phyloP scores from a whole-genome alignment of 2,113 vertebrate genomes.

The Leucoraja erinaceus region DNA sequence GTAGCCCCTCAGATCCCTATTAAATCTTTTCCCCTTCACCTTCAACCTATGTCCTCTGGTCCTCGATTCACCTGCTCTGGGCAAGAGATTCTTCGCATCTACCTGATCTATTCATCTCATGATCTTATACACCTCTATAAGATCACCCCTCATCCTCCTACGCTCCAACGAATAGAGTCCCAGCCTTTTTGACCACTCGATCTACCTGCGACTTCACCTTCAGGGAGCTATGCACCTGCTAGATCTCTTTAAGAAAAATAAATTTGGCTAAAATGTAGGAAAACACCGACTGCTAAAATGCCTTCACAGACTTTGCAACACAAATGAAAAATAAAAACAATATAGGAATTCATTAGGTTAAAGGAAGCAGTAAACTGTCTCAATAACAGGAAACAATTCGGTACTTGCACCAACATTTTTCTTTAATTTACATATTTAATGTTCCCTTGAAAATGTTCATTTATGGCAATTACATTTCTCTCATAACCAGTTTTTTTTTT shows the following conservation, averaged over 20 bases:
- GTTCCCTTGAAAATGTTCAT: not conserved
- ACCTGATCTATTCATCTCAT: too few relatives aligned
- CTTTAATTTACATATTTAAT: not conserved
- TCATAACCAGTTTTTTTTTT: not conserved
- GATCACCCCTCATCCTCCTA: too few relatives aligned
- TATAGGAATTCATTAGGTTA: not conserved
- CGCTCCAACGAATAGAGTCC: too few relatives aligned
- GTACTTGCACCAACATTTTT: not conserved
- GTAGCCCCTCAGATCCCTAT: too few relatives aligned
- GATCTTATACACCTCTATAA: too few relatives aligned
- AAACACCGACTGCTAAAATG: not conserved
- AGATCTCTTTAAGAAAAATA: not conserved
- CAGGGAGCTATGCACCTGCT: not conserved
- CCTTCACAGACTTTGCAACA: not conserved
- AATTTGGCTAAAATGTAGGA: not conserved
- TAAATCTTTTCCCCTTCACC: too few relatives aligned
- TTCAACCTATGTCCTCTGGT: too few relatives aligned
- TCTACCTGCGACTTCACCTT: too few relatives aligned
- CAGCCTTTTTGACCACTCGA: not conserved
- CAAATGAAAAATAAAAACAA: not conserved
- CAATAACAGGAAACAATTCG: not conserved
- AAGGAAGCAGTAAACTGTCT: not conserved
- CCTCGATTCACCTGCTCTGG: too few relatives aligned
- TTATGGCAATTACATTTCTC: constrained; percentile 3
- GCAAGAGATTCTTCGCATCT: too few relatives aligned